Percentiles rank a stretch among this genome's conserved stretches.
These are phyloP conservation scores for Drosophila serrata DNA, from an alignment of 1,140 invertebrate genomes.

Conservation along the genomic window DNA sequence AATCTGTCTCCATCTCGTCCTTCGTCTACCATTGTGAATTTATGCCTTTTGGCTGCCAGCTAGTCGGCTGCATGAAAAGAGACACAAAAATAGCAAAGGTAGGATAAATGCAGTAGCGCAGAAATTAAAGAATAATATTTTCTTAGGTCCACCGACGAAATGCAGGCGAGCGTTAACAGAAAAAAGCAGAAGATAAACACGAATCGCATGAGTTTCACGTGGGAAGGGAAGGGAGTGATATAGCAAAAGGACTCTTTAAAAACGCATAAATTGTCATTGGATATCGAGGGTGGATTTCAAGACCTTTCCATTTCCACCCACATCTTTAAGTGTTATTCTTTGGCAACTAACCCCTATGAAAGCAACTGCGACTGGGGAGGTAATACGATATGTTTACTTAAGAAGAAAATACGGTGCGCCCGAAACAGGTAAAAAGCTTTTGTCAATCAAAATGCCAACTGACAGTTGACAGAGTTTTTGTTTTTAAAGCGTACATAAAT, in stretches of 20 bases:
- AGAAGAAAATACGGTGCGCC: conserved; percentile 12
- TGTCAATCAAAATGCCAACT: conserved; percentile 53
- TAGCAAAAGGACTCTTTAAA: conserved; percentile 64
- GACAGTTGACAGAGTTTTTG: conserved; percentile 77
- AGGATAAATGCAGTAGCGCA: conserved; percentile 69
- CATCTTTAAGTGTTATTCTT: conserved; percentile 76
- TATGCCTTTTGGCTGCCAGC: conserved; percentile 73
- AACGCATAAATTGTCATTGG: conserved; percentile 77
- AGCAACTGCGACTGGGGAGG: conserved; percentile 7
- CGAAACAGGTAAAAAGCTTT: conserved; percentile 53
- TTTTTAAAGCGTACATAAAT: conserved; percentile 64
- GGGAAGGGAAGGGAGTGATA: background rate
- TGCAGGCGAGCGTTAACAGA: conserved; percentile 70
- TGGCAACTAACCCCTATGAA: conserved; percentile 59
- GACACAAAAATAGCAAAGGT: conserved; percentile 23
- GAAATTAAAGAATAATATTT: conserved; percentile 82
- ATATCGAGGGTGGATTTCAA: conserved; percentile 17
- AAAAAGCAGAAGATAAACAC: conserved; percentile 46
- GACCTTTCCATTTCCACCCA: conserved; percentile 17
- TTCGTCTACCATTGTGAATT: conserved; percentile 64
- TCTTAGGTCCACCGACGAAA: conserved; percentile 65
- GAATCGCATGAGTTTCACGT: background rate
- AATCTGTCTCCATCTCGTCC: conserved; percentile 38
- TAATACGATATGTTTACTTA: conserved; percentile 76
- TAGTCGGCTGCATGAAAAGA: conserved; percentile 31